phyloP scores from a whole-genome alignment of 1,140 invertebrate species.

The Cotesia chilonis region DNA sequence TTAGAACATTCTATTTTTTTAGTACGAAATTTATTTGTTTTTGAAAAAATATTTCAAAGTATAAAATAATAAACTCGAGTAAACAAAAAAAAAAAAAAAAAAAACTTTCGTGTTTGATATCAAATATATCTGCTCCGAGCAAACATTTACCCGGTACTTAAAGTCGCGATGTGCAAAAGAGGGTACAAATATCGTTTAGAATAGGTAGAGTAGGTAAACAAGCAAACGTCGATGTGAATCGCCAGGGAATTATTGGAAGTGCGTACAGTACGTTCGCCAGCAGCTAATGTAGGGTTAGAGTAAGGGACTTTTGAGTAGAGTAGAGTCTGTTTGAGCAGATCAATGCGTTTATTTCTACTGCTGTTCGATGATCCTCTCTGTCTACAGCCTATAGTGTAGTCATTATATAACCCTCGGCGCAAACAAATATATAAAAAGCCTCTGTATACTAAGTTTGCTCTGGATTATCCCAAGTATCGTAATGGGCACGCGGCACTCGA shows the following conservation, averaged over 20 bases:
- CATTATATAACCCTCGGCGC: no score
- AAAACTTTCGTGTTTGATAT: neutral
- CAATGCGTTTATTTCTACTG: no score
- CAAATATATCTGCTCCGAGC: constrained; percentile 24
- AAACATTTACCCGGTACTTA: constrained; percentile 51
- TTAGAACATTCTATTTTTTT: no score
- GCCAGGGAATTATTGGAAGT: constrained; percentile 9
- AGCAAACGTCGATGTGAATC: neutral
- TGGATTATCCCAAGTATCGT: no score
- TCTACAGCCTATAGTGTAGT: no score
- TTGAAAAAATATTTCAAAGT: no score
- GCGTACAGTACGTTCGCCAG: neutral
- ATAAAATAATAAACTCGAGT: neutral
- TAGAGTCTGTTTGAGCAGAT: no score
- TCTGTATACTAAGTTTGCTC: no score
- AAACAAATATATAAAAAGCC: no score
- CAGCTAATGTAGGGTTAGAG: neutral
- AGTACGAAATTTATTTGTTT: no score
- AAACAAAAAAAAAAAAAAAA: constrained; percentile 1
- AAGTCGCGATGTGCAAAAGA: constrained; percentile 37
- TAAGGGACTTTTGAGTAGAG: neutral
- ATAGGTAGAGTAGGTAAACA: neutral
- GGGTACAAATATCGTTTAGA: constrained; percentile 38
- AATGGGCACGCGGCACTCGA: no score
- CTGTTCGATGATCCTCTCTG: no score